Conservation (phyloP, 2,888 invertebrate genomes). For the Aelia acuminata region DNA sequence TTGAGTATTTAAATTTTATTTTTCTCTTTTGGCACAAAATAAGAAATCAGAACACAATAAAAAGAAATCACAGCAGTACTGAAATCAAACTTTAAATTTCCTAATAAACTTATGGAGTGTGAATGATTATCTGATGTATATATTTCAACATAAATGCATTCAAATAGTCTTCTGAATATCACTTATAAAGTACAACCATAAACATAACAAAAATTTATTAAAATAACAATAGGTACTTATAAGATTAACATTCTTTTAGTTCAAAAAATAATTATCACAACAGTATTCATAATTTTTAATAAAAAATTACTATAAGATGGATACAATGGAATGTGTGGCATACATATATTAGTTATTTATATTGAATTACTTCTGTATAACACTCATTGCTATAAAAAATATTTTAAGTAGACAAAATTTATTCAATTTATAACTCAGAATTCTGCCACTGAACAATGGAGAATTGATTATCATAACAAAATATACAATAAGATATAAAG, state of each 20-base stretch:
- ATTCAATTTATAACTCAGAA: neutral
- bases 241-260: neutral
- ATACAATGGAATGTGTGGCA: neutral
- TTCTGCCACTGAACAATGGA: neutral
- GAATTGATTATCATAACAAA: neutral
- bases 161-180: conserved; percentile 5
- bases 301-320: neutral
- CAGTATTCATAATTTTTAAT: neutral
- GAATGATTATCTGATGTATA: neutral
- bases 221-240: neutral
- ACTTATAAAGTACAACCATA: conserved; percentile 30
- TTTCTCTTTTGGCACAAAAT: neutral
- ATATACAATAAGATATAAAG: too few relatives aligned
- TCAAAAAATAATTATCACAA: neutral
- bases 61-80: neutral
- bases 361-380: conserved; percentile 5
- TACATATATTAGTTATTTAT: neutral
- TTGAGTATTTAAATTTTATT: neutral
- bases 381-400: neutral
- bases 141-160: conserved; percentile 56
- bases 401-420: neutral
- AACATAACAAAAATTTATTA: neutral
- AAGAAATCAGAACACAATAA: neutral
- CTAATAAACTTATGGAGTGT: conserved; percentile 57
- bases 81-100: neutral